These are phyloP conservation scores for Ardeotis arabs DNA, from an alignment of 2,113 vertebrate genomes.

Conservation along the genomic window DNA sequence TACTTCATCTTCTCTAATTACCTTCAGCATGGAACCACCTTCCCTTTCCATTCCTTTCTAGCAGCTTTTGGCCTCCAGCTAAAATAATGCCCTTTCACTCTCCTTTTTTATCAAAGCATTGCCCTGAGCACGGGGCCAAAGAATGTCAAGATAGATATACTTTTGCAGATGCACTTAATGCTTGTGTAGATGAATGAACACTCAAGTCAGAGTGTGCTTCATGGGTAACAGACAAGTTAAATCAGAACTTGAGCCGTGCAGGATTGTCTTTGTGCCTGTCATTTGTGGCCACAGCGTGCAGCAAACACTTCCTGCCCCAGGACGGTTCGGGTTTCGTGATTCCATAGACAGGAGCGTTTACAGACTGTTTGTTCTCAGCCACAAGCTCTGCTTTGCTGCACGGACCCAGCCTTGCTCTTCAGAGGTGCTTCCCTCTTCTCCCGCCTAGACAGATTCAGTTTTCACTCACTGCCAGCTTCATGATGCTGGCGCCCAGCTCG, in stretches of 20 bases:
- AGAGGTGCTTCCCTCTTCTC: not conserved
- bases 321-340: not conserved
- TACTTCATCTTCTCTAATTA: conserved; percentile 23
- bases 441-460: not conserved
- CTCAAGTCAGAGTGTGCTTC: not conserved
- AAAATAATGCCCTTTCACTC: conserved; percentile 4
- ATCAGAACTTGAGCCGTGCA: not conserved
- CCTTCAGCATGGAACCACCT: not conserved
- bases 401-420: not conserved
- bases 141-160: not conserved
- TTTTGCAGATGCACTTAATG: not conserved
- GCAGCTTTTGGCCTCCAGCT: conserved; percentile 19
- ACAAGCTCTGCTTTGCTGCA: not conserved
- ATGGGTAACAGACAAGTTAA: not conserved
- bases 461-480: not conserved
- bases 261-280: not conserved
- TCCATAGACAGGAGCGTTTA: not conserved
- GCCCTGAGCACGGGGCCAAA: not conserved
- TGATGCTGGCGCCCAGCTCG: not conserved
- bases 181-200: not conserved
- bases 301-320: not conserved
- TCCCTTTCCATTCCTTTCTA: conserved; percentile 9
- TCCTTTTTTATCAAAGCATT: not conserved
- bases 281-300: accelerated
- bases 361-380: not conserved